Evolutionary conservation across 2,113 vertebrate species (phyloP).

Genomic region (Corythaeola cristata): DNA sequence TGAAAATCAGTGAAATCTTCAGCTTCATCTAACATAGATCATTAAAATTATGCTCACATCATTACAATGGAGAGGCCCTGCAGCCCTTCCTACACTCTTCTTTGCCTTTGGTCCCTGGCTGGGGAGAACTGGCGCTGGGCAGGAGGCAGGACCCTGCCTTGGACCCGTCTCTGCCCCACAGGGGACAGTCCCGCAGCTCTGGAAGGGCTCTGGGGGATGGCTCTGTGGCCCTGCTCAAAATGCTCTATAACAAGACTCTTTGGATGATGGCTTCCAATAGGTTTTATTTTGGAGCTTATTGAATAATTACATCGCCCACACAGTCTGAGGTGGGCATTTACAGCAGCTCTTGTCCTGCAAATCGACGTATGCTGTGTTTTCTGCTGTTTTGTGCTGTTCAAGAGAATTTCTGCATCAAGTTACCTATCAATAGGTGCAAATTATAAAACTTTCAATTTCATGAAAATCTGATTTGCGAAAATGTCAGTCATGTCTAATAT

Average conservation of each 20-base stretch:
- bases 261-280: not conserved
- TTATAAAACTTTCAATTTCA: not conserved
- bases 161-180: not conserved
- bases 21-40: not conserved
- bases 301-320: not conserved
- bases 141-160: not conserved
- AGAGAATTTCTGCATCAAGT: not conserved
- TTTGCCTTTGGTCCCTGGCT: not conserved
- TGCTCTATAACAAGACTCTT: not conserved
- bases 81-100: not conserved
- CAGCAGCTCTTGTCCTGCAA: not conserved
- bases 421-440: not conserved
- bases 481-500: not conserved
- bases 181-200: not conserved
- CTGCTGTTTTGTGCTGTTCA: not conserved
- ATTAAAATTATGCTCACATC: not conserved
- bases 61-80: fast-evolving
- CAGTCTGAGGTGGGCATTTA: not conserved
- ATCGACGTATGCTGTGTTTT: not conserved
- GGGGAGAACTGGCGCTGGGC: not conserved
- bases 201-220: not conserved
- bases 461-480: not conserved
- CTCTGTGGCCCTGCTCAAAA: not conserved
- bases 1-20: not conserved
- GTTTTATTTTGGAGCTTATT: not conserved